These are phyloP conservation scores for Drosophila kuntzei DNA, from an alignment of 2,888 invertebrate species.

Conservation along the genomic window DNA sequence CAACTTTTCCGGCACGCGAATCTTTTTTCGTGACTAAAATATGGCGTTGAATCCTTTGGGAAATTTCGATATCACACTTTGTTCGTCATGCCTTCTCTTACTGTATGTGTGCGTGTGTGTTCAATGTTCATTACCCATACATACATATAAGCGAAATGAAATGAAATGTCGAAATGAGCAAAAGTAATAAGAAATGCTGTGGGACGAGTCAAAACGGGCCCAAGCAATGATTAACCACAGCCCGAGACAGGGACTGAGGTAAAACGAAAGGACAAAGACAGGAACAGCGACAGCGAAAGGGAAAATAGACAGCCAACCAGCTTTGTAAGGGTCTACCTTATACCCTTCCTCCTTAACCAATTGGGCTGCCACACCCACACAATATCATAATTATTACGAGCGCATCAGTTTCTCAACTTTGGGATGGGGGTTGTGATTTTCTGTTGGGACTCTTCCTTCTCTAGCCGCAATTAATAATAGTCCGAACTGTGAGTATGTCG, in stretches of 20 bases:
- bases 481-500: slow-evolving; percentile 22
- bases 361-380: slow-evolving; percentile 30
- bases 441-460: slow-evolving; percentile 8
- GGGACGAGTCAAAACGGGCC: slow-evolving; percentile 28
- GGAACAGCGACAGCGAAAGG: slow-evolving; percentile 1
- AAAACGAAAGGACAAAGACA: background rate
- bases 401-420: slow-evolving; percentile 40
- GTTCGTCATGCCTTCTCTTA: slow-evolving; percentile 62
- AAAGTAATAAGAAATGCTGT: slow-evolving; percentile 75
- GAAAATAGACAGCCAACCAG: slow-evolving; percentile 8
- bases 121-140: slow-evolving; percentile 76
- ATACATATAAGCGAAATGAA: slow-evolving; percentile 50
- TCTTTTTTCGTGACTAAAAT: slow-evolving; percentile 78
- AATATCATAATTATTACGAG: slow-evolving; percentile 73
- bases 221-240: slow-evolving; percentile 71
- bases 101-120: slow-evolving; percentile 25
- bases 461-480: slow-evolving; percentile 38
- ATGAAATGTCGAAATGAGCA: slow-evolving; percentile 76
- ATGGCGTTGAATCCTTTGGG: slow-evolving; percentile 81
- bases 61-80: slow-evolving; percentile 81
- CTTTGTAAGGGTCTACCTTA: slow-evolving; percentile 4
- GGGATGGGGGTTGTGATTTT: slow-evolving; percentile 33
- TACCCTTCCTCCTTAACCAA: background rate
- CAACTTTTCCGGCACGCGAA: slow-evolving; percentile 62
- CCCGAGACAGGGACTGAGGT: slow-evolving; percentile 12